Evolutionary conservation across 2,113 vertebrate species (phyloP), one percentile per base, ranked within the genome.

Genomic region (Isurus oxyrinchus): DNA sequence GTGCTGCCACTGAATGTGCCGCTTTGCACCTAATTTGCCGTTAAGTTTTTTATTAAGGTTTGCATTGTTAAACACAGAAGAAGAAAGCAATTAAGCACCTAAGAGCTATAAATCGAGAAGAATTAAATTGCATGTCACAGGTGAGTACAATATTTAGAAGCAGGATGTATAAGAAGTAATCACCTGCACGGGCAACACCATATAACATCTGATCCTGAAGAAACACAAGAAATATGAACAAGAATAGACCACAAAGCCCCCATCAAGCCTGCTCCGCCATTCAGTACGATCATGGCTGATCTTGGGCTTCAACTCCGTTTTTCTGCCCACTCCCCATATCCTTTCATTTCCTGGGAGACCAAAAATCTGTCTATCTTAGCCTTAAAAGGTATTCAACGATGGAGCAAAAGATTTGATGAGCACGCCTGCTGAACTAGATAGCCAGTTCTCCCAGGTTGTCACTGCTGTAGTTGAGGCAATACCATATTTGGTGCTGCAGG

Each of bases 1-100:
- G 53, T 91, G 88, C 93, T 95, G 40, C 93, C 63, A 11, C 93
- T 66, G 61, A 67, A 31, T 95, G 94, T 95, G 94, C 66, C 14
- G 35, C 49, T 72, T 72, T 95, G 66, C 94, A 95, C 94, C 49
- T 95, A 55, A 95, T 72, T 69, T 72, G 67, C 63, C 69, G 76
- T 66, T 72, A 72, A 72, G 66, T 95, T 95, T 95, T 95, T 95
- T 76, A 72, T 95, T 95, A 95, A 95, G 94, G 94, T 95, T 95
- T 72, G n/a, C 61, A 49, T 95, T 93, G 40, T 94, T 72, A 95
- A 95, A 55, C 31, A 49, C 94, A 53, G 94, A 72, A 69, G 66
- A 95, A 72, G 66, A 53, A 95, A 72, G 31, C 94, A 72, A 55
- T 94, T 94, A 94, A 66, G 40, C 90, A 63, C 21, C 90, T 95